Percentiles rank a stretch among this genome's conserved stretches.
Evolutionary conservation across 2,797 vertebrate genomes (phyloP).

Genomic region (Vireo griseus): DNA sequence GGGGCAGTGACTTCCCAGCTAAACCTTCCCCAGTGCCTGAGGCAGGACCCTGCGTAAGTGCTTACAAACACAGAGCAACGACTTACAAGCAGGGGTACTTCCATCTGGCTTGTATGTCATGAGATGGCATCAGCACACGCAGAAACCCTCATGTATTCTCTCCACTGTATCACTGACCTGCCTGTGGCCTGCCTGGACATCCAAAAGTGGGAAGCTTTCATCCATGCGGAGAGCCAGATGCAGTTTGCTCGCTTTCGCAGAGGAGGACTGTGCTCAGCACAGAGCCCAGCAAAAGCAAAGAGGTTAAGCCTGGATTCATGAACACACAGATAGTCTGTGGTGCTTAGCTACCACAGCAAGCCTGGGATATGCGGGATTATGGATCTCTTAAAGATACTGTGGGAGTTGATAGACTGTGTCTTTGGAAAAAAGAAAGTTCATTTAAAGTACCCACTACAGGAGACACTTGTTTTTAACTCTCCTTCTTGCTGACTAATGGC

Average conservation of each 20-base stretch:
- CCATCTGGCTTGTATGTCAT: not conserved
- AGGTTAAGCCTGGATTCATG: slow-evolving; percentile 39
- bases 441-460: not conserved
- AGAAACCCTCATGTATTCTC: not conserved
- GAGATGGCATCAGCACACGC: not conserved
- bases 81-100: not conserved
- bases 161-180: slow-evolving; percentile 36
- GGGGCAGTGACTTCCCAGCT: not conserved
- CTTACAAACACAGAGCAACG: not conserved
- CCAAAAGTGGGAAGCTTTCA: slow-evolving; percentile 41
- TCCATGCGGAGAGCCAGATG: not conserved
- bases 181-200: slow-evolving; percentile 26
- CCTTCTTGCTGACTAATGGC: not conserved
- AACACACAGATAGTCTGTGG: not conserved
- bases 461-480: not conserved
- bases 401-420: not conserved
- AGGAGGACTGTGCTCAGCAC: not conserved
- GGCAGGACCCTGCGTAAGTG: not conserved
- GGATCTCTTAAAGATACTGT: not conserved
- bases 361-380: not conserved
- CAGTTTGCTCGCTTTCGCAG: not conserved
- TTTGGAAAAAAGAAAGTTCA: not conserved
- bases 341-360: slow-evolving; percentile 5
- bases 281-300: slow-evolving; percentile 26
- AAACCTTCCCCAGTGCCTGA: not conserved